phyloP scores from a whole-genome alignment of 2,888 invertebrate genomes.

The Lasioglossum figueresi region DNA sequence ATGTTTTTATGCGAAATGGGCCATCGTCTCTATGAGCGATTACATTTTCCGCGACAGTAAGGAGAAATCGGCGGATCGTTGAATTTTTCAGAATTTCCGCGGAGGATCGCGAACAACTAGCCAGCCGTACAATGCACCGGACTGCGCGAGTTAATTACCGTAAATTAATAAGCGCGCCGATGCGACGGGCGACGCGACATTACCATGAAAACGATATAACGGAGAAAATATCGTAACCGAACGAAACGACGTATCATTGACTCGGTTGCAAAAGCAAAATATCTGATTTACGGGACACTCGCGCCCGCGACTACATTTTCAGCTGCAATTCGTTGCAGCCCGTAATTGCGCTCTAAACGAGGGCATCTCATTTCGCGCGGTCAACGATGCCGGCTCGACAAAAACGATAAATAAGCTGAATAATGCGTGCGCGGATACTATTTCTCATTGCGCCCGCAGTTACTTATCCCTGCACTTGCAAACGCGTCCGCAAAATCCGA shows the following conservation, averaged over 20 bases:
- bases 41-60: background rate
- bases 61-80: background rate
- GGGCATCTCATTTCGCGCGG: background rate
- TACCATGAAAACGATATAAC: conserved; percentile 5
- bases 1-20: background rate
- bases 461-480: background rate
- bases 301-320: conserved; percentile 1
- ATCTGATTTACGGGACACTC: background rate
- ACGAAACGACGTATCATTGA: background rate
- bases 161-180: conserved; percentile 45
- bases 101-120: conserved; percentile 13
- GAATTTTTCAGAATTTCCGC: conserved; percentile 17
- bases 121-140: conserved; percentile 18
- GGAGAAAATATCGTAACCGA: conserved; percentile 26
- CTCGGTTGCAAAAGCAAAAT: background rate
- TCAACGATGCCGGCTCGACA: background rate
- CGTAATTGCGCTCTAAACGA: background rate
- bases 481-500: background rate
- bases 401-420: background rate
- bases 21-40: background rate
- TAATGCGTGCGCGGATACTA: background rate
- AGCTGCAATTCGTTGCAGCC: conserved; percentile 6
- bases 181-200: conserved; percentile 23
- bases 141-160: conserved; percentile 32
- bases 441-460: background rate